Base-by-base conservation (phyloP, 2,113 vertebrate genomes). In the Carassius auratus region DNA sequence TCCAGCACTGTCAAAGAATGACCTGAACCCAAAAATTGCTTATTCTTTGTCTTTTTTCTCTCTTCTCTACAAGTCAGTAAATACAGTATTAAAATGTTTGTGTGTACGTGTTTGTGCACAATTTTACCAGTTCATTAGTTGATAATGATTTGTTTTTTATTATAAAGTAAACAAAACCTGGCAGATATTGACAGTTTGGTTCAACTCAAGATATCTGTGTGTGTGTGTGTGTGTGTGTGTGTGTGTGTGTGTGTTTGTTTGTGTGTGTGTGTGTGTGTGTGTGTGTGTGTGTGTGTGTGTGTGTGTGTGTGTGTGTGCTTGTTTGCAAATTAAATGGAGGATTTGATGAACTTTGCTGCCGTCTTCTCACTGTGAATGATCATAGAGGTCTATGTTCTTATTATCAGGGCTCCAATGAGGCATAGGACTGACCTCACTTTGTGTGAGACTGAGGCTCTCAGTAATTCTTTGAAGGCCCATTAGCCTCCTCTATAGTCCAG, bases 381-480 rank as follows among this genome's bases (percentile, higher is more conserved):
- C 62, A 69, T 19, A 81, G 79, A 68, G 59, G 62, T 66, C 42
- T 52, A 14, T 82, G 64, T 82, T 82, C 85, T 82, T 83, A 88
- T 85, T 86, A 86, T 83, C 81, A 85, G 83, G 64, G 82, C 75
- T 82, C 75, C 83, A 80, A 26, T 52, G 78, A 86, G 26, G 55
- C 85, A 71, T 64, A 61, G 45, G 85, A 86, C 83, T 84, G 42
- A 36, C 78, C 85, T 85, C 73, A 77, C 85, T 77, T 74, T 77
- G 62, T 86, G 77, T 85, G 69, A 81, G 77, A n/a, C 62, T 71
- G 68, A 86, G 78, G 66, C 52, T 76, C 64, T 81, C 74, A 76
- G 83, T 86, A 88, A 77, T 66, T 85, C 85, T 86, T 84, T 86
- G 87, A 88, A 88, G 81, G 81, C 45, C 76, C 85, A 85, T 86